phyloP scores from a whole-genome alignment of 2,113 vertebrate species.

The Pithys albifrons region DNA sequence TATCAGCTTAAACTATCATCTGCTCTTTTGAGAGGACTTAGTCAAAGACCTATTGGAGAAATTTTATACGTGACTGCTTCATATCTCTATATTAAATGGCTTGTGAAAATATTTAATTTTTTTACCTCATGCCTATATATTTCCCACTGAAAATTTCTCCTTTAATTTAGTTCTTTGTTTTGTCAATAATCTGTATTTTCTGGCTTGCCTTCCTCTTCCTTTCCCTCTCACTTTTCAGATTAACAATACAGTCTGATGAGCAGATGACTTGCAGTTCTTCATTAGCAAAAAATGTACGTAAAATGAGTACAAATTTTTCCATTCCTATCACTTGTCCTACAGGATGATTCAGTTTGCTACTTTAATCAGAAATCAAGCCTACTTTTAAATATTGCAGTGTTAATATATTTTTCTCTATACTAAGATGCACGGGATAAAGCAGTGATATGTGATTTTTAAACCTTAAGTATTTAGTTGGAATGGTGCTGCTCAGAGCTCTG shows the following conservation, averaged over 20 bases:
- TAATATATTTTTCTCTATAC: not conserved
- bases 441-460: not conserved
- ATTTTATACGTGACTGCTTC: not conserved
- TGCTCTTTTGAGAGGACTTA: not conserved
- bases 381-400: not conserved
- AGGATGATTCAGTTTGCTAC: not conserved
- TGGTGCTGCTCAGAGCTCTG: not conserved
- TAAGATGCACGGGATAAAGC: not conserved
- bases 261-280: not conserved
- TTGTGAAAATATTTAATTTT: not conserved
- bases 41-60: not conserved
- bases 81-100: not conserved
- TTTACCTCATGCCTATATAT: not conserved
- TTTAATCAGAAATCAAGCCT: not conserved
- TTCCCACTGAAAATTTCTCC: not conserved
- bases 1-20: not conserved
- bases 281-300: rapidly evolving
- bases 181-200: not conserved
- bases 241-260: not conserved
- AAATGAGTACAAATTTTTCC: not conserved
- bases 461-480: not conserved
- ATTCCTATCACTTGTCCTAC: not conserved
- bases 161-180: not conserved
- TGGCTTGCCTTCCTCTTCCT: not conserved
- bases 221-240: not conserved